A percentile compares a stretch with the other conserved stretches of the same genome.
These are phyloP conservation scores for Turdus rufiventris DNA, from an alignment of 2,113 vertebrate species.

Conservation along the genomic window DNA sequence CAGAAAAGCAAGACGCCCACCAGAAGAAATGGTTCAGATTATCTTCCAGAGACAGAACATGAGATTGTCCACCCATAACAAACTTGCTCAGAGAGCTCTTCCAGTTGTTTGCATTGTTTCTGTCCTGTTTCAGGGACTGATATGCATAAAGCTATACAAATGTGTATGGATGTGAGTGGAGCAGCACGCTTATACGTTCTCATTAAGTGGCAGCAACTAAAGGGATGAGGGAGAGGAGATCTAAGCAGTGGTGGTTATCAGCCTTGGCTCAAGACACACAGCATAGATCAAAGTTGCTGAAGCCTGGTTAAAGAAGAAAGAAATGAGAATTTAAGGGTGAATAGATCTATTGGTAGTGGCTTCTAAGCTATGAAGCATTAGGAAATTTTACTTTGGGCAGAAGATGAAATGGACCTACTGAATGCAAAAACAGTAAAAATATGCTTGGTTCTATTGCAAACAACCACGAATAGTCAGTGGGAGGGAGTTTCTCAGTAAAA, in stretches of 20 bases:
- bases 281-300: neutral
- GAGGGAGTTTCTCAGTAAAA: neutral
- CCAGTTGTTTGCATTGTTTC: neutral
- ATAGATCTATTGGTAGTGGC: neutral
- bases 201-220: neutral
- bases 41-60: neutral
- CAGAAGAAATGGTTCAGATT: neutral
- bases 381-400: neutral
- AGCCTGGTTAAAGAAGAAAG: neutral
- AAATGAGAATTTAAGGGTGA: neutral
- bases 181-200: neutral
- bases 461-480: neutral
- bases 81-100: neutral
- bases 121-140: neutral
- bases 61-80: neutral
- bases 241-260: neutral
- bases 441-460: neutral
- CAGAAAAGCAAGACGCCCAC: neutral
- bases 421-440: neutral
- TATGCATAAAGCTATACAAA: neutral
- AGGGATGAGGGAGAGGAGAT: neutral
- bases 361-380: neutral
- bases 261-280: neutral
- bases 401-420: neutral
- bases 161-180: rapidly evolving